A percentile compares a stretch with the other conserved stretches of the same genome.
phyloP scores from a whole-genome alignment of 2,888 invertebrate genomes.

The Rhopalosiphum nymphaeae region DNA sequence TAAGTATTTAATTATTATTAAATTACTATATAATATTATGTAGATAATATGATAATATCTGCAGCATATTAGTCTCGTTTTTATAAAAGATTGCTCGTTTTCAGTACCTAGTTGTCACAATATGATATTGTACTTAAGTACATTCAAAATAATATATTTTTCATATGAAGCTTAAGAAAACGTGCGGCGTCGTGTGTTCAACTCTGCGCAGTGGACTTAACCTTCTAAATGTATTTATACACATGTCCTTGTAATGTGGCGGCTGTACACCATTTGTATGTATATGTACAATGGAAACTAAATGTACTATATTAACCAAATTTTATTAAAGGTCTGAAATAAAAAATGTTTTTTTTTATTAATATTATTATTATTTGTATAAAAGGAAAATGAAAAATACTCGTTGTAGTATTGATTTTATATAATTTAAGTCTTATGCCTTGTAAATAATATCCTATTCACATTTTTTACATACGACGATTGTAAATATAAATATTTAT shows the following conservation, averaged over 20 bases:
- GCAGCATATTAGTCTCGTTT: not conserved
- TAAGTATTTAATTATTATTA: not conserved
- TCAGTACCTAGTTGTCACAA: not conserved
- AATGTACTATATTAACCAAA: not conserved
- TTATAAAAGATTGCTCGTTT: not conserved
- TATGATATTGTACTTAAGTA: not conserved
- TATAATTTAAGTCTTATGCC: not conserved
- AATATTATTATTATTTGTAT: not conserved
- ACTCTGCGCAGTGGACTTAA: slow-evolving; percentile 1
- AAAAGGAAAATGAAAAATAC: not conserved
- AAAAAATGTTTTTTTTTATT: not conserved
- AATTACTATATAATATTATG: not conserved
- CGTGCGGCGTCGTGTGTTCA: not conserved
- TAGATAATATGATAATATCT: not conserved
- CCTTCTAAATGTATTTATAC: slow-evolving; percentile 41
- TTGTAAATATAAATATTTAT: not conserved
- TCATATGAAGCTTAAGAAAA: not conserved
- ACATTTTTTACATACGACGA: not conserved
- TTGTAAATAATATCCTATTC: not conserved
- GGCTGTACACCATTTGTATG: not conserved
- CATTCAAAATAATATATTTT: slow-evolving; percentile 10
- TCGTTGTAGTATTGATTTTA: no score
- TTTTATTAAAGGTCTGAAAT: not conserved
- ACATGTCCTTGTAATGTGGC: slow-evolving; percentile 5
- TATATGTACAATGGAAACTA: not conserved